Evolutionary conservation across 2,113 vertebrate species (phyloP).

Genomic region (Ptilonorhynchus violaceus): DNA sequence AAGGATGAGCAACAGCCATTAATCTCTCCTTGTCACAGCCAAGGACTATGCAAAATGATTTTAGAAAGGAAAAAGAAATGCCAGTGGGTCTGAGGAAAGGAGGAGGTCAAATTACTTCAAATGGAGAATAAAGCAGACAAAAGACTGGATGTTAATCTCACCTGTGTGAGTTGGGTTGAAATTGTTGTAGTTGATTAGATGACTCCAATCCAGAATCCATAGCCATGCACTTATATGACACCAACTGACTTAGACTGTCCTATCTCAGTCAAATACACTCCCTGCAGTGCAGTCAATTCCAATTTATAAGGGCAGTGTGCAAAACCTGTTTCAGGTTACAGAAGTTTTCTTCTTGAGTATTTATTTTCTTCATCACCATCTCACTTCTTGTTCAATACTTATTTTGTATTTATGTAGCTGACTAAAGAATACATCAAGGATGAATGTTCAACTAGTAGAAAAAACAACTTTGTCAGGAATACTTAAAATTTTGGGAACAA

Average conservation of each 20-base stretch:
- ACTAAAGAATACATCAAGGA: neutral
- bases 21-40: constrained; percentile 2
- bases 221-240: neutral
- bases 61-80: neutral
- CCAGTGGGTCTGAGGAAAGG: neutral
- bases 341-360: neutral
- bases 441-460: neutral
- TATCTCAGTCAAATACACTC: neutral
- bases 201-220: neutral
- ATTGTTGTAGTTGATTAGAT: neutral
- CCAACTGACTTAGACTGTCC: neutral
- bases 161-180: neutral
- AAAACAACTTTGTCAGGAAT: neutral
- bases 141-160: neutral
- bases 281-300: neutral
- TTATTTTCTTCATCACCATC: neutral
- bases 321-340: neutral
- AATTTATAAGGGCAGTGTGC: neutral
- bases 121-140: neutral
- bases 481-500: neutral
- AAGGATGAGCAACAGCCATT: constrained; percentile 9
- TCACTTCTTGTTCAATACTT: neutral
- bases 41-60: constrained; percentile 5
- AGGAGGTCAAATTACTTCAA: neutral
- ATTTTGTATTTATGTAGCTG: neutral